phyloP scores from a whole-genome alignment of 2,113 vertebrate species.

The Phrynosoma blainvillii region DNA sequence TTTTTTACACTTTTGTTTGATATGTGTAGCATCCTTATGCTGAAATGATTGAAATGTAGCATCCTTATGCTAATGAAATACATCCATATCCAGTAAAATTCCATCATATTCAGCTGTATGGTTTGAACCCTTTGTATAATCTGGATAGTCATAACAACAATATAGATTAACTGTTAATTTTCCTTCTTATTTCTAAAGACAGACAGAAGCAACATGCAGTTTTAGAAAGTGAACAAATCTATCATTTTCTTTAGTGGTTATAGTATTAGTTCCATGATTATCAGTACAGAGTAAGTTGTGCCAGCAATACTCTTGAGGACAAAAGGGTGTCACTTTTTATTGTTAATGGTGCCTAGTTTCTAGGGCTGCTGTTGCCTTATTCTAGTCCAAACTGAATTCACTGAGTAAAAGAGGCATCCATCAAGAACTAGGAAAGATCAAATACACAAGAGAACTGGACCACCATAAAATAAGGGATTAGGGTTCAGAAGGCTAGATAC shows the following conservation, averaged over 20 bases:
- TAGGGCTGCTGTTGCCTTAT: not conserved
- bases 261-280: not conserved
- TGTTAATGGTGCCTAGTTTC: not conserved
- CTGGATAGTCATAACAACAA: not conserved
- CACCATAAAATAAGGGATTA: not conserved
- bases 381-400: not conserved
- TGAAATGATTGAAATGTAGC: not conserved
- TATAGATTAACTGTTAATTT: not conserved
- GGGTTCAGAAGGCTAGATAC: not conserved
- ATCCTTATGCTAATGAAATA: not conserved
- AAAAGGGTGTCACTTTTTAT: not conserved
- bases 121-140: not conserved
- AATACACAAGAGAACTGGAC: not conserved
- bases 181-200: not conserved
- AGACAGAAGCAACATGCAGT: not conserved
- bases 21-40: not conserved
- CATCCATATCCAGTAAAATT: not conserved
- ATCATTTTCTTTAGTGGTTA: not conserved
- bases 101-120: too few relatives aligned
- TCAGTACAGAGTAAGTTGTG: not conserved
- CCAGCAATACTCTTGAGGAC: not conserved
- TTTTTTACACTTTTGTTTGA: not conserved
- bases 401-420: not conserved
- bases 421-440: constrained; percentile 16
- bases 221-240: not conserved